These are phyloP conservation scores for Galemys pyrenaicus DNA, from an alignment of 2,113 vertebrate genomes.

Conservation along the genomic window DNA sequence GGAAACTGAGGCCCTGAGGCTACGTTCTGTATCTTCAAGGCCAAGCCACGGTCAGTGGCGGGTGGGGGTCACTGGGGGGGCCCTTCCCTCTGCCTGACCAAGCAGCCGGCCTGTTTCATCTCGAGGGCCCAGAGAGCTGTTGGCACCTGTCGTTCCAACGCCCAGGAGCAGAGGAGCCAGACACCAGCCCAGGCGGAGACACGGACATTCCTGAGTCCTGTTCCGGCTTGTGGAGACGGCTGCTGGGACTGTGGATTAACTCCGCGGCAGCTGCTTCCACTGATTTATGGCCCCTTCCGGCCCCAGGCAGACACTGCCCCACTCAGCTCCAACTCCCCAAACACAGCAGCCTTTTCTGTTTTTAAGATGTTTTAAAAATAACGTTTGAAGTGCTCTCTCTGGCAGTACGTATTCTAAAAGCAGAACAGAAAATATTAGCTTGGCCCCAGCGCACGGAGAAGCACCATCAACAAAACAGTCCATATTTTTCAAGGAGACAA, in stretches of 20 bases:
- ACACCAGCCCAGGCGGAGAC: not conserved
- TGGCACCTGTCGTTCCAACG: not conserved
- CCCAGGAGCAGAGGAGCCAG: slow-evolving; percentile 50
- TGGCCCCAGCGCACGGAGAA: not conserved
- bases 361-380: not conserved
- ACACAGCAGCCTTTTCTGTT: not conserved
- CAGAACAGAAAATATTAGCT: not conserved
- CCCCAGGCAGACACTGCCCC: not conserved
- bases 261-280: not conserved
- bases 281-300: not conserved
- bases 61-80: not conserved
- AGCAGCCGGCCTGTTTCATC: slow-evolving; percentile 68
- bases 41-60: not conserved
- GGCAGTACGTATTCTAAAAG: not conserved
- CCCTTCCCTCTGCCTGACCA: slow-evolving; percentile 63
- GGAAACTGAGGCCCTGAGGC: not conserved
- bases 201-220: not conserved
- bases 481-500: not conserved
- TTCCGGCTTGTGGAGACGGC: not conserved
- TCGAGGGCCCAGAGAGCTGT: slow-evolving; percentile 37
- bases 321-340: not conserved
- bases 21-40: not conserved
- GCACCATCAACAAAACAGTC: not conserved
- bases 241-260: slow-evolving; percentile 35
- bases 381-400: not conserved